Evolutionary conservation across 2,888 invertebrate genomes (phyloP).

Genomic region (Neoaliturus tenellus): DNA sequence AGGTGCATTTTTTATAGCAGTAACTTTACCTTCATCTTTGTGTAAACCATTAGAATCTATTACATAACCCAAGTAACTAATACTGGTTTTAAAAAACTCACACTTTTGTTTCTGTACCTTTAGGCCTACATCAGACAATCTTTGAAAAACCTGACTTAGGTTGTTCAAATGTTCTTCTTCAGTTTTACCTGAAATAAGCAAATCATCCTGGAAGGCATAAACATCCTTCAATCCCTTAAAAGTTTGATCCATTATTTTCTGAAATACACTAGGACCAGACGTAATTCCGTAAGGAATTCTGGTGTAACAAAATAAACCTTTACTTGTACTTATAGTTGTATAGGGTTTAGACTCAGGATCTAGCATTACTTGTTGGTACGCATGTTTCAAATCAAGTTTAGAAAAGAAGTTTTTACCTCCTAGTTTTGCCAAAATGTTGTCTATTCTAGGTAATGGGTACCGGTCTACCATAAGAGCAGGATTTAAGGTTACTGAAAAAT

Average conservation of each 20-base stretch:
- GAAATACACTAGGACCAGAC: constrained; percentile 8
- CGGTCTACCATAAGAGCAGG: not conserved
- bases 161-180: constrained; percentile 12
- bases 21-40: constrained; percentile 7
- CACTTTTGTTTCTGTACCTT: constrained; percentile 16
- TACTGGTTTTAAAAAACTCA: constrained; percentile 4
- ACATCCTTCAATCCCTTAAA: not conserved
- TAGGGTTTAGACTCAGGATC: constrained; percentile 6
- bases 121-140: not conserved
- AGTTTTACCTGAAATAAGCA: constrained; percentile 25
- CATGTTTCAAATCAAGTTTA: constrained; percentile 9
- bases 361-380: constrained; percentile 17
- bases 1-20: not conserved
- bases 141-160: constrained; percentile 9
- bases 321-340: constrained; percentile 2
- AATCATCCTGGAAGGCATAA: constrained; percentile 2
- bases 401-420: not conserved
- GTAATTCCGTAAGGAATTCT: constrained; percentile 30
- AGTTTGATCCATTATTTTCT: constrained; percentile 2
- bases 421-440: not conserved
- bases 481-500: constrained; percentile 24
- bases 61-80: not conserved
- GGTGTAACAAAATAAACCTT: constrained; percentile 1
- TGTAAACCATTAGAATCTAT: constrained; percentile 1
- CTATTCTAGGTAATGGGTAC: constrained; percentile 7